Percentiles rank a stretch among this genome's conserved stretches.
phyloP scores from a whole-genome alignment of 2,797 vertebrate genomes.

The Gallinago solitaria region DNA sequence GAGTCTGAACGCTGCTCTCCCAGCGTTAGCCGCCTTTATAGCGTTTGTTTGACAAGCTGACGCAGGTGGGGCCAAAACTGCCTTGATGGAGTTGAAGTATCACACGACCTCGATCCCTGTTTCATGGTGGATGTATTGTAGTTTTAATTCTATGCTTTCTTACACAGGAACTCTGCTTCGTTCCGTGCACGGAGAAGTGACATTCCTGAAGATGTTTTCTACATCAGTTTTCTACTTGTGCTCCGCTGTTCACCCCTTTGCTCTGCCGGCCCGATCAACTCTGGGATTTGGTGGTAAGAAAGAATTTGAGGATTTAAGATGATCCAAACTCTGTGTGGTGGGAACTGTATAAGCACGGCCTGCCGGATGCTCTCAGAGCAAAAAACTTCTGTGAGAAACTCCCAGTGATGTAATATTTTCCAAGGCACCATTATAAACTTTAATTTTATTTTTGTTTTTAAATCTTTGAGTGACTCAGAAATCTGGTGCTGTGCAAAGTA shows the following conservation, averaged over 20 bases:
- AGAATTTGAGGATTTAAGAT: not conserved
- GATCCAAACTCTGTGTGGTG: not conserved
- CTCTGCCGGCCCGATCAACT: not conserved
- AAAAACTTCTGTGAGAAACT: not conserved
- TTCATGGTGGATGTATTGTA: not conserved
- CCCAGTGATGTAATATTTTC: not conserved
- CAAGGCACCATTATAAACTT: not conserved
- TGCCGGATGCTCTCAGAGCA: not conserved
- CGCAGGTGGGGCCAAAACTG: not conserved
- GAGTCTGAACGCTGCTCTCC: not conserved
- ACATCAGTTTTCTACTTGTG: not conserved
- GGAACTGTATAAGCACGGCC: not conserved
- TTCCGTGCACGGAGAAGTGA: not conserved
- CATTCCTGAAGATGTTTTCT: not conserved
- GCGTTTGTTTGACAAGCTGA: not conserved
- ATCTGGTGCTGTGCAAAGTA: not conserved
- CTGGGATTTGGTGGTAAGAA: not conserved
- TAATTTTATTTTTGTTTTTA: not conserved
- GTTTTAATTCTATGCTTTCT: not conserved
- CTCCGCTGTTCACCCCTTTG: not conserved
- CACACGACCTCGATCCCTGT: not conserved
- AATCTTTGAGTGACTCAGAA: not conserved
- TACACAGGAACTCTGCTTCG: not conserved
- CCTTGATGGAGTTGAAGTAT: not conserved
- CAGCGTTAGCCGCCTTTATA: not conserved